These are phyloP conservation scores for Drosophila persimilis DNA, from an alignment of 1,140 invertebrate genomes.

Conservation along the genomic window DNA sequence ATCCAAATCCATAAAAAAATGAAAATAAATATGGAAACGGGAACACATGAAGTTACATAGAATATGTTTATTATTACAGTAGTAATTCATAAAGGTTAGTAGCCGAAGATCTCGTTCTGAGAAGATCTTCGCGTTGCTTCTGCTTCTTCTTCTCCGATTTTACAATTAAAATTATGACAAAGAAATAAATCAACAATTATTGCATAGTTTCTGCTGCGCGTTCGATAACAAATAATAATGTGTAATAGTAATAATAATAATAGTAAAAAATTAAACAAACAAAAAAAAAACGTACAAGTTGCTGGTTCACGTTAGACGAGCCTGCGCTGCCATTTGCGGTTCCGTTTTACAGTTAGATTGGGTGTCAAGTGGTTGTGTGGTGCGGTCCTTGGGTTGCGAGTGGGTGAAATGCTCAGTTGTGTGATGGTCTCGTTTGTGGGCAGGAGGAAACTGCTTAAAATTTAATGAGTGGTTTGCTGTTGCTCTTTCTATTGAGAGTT, in stretches of 20 bases:
- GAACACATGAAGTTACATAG: conserved; percentile 42
- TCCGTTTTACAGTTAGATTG: conserved; percentile 26
- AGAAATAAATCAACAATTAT: conserved; percentile 75
- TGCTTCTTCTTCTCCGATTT: conserved; percentile 15
- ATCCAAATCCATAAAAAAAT: conserved; percentile 1
- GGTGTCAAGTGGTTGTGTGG: conserved; percentile 13
- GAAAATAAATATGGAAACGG: conserved; percentile 41
- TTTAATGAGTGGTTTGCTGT: conserved; percentile 47
- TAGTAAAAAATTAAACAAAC: conserved; percentile 64
- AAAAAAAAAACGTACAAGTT: conserved; percentile 76
- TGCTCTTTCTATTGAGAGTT: conserved; percentile 25
- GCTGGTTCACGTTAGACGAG: conserved; percentile 63
- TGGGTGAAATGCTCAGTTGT: conserved; percentile 34
- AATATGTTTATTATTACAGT: conserved; percentile 46
- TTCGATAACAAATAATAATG: conserved; percentile 73
- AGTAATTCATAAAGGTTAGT: conserved; percentile 48
- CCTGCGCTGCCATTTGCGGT: conserved; percentile 63
- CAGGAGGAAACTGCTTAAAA: conserved; percentile 31
- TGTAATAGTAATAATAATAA: conserved; percentile 66
- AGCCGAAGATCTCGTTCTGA: conserved; percentile 14
- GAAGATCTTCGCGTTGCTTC: conserved; percentile 1
- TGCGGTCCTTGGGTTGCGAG: neutral
- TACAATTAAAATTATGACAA: conserved; percentile 71
- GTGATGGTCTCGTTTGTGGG: neutral
- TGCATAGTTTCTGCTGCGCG: conserved; percentile 67